These are phyloP conservation scores for Siphlonurus alternatus DNA, from an alignment of 2,888 invertebrate genomes.

Conservation along the genomic window DNA sequence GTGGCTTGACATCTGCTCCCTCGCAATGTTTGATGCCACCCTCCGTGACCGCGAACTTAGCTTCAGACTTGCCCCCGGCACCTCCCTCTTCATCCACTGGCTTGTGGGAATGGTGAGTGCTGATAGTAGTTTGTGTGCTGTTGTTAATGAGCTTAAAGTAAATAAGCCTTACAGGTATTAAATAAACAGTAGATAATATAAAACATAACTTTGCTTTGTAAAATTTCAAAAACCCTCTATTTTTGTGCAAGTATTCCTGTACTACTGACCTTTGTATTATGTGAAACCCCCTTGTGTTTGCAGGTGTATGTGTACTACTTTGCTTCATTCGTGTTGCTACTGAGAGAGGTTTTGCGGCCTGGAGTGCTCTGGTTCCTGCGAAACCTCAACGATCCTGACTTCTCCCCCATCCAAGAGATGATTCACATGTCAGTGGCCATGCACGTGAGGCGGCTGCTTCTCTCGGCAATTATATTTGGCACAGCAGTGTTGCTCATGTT, in stretches of 20 bases:
- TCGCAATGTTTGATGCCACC: conserved; percentile 80
- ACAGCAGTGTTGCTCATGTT: conserved; percentile 90
- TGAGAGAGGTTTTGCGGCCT: conserved; percentile 87
- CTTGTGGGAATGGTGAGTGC: conserved; percentile 97
- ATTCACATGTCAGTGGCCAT: conserved; percentile 87
- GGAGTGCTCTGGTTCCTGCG: conserved; percentile 97
- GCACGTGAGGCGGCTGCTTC: conserved; percentile 68
- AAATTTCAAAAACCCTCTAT: too few relatives aligned
- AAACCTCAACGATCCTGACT: conserved; percentile 97
- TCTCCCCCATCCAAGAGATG: conserved; percentile 98
- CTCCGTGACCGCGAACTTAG: conserved; percentile 74
- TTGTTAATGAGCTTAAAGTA: too few relatives aligned
- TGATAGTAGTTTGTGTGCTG: too few relatives aligned
- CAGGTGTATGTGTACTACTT: conserved; percentile 90
- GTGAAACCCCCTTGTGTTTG: too few relatives aligned
- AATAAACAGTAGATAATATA: too few relatives aligned
- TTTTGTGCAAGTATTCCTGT: too few relatives aligned
- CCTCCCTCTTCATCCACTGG: conserved; percentile 98
- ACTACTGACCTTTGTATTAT: too few relatives aligned
- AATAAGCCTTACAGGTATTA: too few relatives aligned
- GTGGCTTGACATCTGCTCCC: conserved; percentile 97
- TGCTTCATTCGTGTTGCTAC: conserved; percentile 82
- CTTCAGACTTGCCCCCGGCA: conserved; percentile 82
- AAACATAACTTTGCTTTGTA: not conserved
- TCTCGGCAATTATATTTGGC: conserved; percentile 91